Evolutionary conservation across 2,888 invertebrate genomes (phyloP), one percentile per base, ranked within the genome.

Genomic region (Arrhopalites spinosus): DNA sequence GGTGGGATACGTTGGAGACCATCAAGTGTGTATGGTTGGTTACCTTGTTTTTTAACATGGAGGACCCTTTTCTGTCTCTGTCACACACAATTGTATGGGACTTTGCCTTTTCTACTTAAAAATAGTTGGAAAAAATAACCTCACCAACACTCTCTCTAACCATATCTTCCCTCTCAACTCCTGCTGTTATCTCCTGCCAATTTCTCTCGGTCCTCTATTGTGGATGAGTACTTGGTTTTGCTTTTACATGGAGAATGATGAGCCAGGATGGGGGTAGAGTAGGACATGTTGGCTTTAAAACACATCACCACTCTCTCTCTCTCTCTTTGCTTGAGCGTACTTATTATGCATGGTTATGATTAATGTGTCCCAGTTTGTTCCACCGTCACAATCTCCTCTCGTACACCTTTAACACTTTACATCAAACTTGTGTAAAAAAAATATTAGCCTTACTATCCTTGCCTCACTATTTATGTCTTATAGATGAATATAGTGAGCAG

Each of bases 1-100:
- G n/a, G 47, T 45, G 45, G 45, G 15, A 45, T 45, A 11, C 45
- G 68, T 47, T 27, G 27, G 43, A 61, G 20, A 63, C 73, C 64
- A 50, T 64, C 47, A 64, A 73, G 73, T 63, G 45, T 2, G 30
- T 64, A 73, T 63, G 73, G 63, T 63, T 73, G 63, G 64, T 73
- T 73, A 50, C 73, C 73, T 73, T 73, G 73, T 73, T 47, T 45
- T 43, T 63, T 47, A 50, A 29, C 50, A 69, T 53, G 47, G 69
- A 69, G 69, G 67, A 68, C 67, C 67, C 67, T 68, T 68, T 59
- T 59, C 59, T 20, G 20, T 25, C 36, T 36, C 63, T 27, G 3
- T 27, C 23, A 2, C 25, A 23, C 61, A 20, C 2, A 13, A 61
- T 3, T 23, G n/a, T 5, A 53, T 23, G 8, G 61, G 61, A 36